Evolutionary conservation across 2,113 vertebrate species (phyloP).

Genomic region (Mesembrinibis cayennensis): DNA sequence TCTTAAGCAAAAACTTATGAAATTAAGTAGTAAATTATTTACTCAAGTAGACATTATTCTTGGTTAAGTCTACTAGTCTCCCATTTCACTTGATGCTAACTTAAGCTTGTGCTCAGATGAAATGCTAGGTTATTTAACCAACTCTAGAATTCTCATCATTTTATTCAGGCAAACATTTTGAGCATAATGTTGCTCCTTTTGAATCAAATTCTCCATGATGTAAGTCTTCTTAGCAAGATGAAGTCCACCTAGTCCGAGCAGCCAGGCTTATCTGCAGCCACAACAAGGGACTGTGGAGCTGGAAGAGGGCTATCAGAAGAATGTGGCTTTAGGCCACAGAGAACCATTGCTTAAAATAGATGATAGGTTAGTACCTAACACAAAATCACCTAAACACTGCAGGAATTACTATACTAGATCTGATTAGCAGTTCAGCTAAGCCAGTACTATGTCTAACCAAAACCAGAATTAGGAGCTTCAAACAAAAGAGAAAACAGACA

Average conservation of each 20-base stretch:
- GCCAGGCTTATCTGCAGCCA: not conserved
- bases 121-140: not conserved
- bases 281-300: rapidly evolving
- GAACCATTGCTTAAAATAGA: not conserved
- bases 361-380: not conserved
- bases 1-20: not conserved
- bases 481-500: not conserved
- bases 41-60: not conserved
- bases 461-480: not conserved
- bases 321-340: not conserved
- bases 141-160: not conserved
- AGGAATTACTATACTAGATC: not conserved
- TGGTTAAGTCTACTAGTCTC: not conserved
- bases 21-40: not conserved
- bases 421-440: not conserved
- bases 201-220: not conserved
- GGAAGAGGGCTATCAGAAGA: not conserved
- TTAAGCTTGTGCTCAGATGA: not conserved
- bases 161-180: not conserved
- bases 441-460: not conserved
- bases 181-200: not conserved
- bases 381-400: not conserved
- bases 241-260: not conserved
- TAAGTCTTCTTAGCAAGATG: not conserved
- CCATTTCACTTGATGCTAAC: not conserved